Evolutionary conservation across 1,140 invertebrate genomes (phyloP), one percentile per base, ranked within the genome.

Genomic region (Potamilus streckersoni): DNA sequence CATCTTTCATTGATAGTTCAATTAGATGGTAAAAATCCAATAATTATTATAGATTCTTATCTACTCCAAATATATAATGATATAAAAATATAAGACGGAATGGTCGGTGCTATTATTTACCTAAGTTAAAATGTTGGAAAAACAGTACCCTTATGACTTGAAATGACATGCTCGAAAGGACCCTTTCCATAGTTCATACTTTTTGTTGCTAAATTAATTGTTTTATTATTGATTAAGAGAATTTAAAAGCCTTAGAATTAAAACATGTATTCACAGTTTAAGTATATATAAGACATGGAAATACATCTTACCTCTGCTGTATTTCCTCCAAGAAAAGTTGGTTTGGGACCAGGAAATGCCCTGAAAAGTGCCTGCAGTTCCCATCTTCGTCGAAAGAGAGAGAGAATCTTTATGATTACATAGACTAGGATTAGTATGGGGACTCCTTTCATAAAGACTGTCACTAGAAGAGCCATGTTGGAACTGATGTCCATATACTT

Each of bases 281-380:
- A n/a, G 27, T 31, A 20, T 66, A 31, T 20, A 66, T 2, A 66
- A 31, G 31, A 23, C 16, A 20, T 31, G 38, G 15, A 38, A 66
- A 61, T 19, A 59, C 2, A 17, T 55, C 72, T 69, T 67, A 82
- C 79, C 77, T 82, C 74, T 57, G 73, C 68, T 62, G 69, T 78
- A 61, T 82, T 82, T 0, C 81, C 81, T 62, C 72, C 77, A 17
- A 82, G 59, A 69, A 78, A 82, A 19, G 80, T 76, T 4, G 81
- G 76, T 38, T 57, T 70, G 3, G 81, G 81, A 20, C 81, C 81
- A 8, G 81, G 77, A 65, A 82, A 82, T 27, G 79, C 71, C 61
- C 78, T 80, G 17, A 82, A 76, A 19, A 66, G 57, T 23, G 55
- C 68, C 66, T 74, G 56, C 55, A 79, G 62, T 15, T 74, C 67